These are phyloP conservation scores for Nothobranchius furzeri DNA, from an alignment of 2,113 vertebrate genomes.

Conservation along the genomic window DNA sequence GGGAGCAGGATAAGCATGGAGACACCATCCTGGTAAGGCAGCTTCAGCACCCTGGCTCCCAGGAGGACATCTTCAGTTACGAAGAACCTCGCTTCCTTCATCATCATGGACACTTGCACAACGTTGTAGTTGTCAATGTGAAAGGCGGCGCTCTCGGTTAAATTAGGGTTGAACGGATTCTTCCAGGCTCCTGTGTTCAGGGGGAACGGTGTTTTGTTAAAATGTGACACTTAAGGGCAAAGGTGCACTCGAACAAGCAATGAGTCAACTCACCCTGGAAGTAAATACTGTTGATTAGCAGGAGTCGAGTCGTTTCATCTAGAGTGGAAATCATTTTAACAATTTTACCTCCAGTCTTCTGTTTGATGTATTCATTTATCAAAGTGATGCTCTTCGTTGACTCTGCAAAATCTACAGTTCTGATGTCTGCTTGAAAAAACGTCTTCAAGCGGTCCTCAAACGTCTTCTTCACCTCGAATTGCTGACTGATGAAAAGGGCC, in stretches of 20 bases:
- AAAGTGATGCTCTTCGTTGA: conserved; percentile 62
- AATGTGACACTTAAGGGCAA: neutral
- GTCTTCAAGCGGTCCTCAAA: conserved; percentile 81
- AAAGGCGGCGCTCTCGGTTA: conserved; percentile 80
- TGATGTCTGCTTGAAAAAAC: conserved; percentile 83
- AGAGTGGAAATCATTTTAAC: conserved; percentile 78
- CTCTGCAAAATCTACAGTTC: conserved; percentile 80
- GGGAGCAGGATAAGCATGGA: conserved; percentile 89
- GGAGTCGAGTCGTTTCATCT: conserved; percentile 74
- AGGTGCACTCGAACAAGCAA: neutral
- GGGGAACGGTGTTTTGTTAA: conserved; percentile 8
- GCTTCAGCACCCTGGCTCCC: conserved; percentile 82
- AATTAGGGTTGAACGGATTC: conserved; percentile 79
- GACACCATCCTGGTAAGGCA: conserved; percentile 84
- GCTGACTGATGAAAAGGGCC: conserved; percentile 80
- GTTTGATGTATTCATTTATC: conserved; percentile 83
- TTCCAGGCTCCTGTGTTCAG: conserved; percentile 83
- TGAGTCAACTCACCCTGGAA: conserved; percentile 83
- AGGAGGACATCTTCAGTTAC: conserved; percentile 78
- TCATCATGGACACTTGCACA: conserved; percentile 89
- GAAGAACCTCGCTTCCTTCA: conserved; percentile 76
- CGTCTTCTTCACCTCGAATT: conserved; percentile 72
- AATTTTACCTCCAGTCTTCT: conserved; percentile 80
- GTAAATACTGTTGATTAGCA: conserved; percentile 86
- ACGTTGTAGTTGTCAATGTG: conserved; percentile 87